Percentiles rank a stretch among this genome's conserved stretches.
These are phyloP conservation scores for Zaprionus vittiger DNA, from an alignment of 1,140 invertebrate genomes.

Conservation along the genomic window DNA sequence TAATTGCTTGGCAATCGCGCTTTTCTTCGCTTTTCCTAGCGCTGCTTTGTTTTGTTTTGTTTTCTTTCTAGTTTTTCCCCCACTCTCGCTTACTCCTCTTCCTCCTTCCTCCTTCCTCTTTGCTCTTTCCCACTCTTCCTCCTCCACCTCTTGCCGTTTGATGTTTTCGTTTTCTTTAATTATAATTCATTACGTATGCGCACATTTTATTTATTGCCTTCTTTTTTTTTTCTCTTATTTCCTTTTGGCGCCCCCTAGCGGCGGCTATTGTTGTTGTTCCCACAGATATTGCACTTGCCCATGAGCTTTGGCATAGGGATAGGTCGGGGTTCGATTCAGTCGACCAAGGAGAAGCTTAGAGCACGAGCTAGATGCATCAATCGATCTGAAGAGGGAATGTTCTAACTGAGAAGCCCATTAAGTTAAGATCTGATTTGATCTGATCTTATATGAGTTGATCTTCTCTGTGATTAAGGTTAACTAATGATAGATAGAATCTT, in stretches of 20 bases:
- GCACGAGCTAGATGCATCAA: no score
- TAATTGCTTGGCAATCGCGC: conserved; percentile 38
- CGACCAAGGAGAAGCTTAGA: conserved; percentile 16
- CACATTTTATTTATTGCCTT: conserved; percentile 60
- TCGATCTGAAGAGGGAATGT: background rate
- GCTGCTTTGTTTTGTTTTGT: conserved; percentile 19
- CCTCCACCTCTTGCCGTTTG: conserved; percentile 15
- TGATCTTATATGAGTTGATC: no score
- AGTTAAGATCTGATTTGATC: background rate
- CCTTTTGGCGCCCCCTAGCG: conserved; percentile 31
- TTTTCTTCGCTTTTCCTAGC: conserved; percentile 17
- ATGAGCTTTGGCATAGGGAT: conserved; percentile 43
- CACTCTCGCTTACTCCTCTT: conserved; percentile 3
- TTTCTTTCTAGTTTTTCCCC: conserved; percentile 30
- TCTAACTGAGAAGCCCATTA: background rate
- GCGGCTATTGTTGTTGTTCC: conserved; percentile 13
- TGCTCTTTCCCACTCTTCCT: conserved; percentile 17
- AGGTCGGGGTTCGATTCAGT: conserved; percentile 34
- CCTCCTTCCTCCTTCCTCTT: conserved; percentile 16
- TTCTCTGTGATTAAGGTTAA: no score
- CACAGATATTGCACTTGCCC: conserved; percentile 39
- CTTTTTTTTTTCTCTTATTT: conserved; percentile 13
- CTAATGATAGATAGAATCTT: no score
- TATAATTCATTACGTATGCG: conserved; percentile 79
- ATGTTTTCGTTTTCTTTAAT: conserved; percentile 68